These are phyloP conservation scores for Dolichoris vasculosae DNA, from an alignment of 1,140 invertebrate species.

Conservation along the genomic window DNA sequence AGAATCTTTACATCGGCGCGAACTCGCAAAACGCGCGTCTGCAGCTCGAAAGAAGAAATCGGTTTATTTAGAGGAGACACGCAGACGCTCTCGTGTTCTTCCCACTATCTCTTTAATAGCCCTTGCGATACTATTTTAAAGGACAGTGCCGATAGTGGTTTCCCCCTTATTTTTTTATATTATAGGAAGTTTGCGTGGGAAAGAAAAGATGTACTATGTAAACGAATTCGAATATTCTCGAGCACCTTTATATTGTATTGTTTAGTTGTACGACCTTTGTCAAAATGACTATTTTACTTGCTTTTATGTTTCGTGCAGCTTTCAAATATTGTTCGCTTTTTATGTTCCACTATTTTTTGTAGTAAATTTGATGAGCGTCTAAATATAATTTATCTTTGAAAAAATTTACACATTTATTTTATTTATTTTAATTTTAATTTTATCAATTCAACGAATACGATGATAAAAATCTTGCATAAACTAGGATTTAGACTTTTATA, in stretches of 20 bases:
- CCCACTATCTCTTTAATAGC: not conserved
- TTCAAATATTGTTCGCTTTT: not conserved
- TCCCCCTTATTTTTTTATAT: not conserved
- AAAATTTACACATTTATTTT: too few species aligned
- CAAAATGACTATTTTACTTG: not conserved
- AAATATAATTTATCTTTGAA: too few species aligned
- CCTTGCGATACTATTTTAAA: not conserved
- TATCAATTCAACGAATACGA: too few species aligned
- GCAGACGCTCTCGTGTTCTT: not conserved
- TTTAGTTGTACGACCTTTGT: not conserved
- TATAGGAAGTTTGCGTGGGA: not conserved
- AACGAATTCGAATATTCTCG: not conserved
- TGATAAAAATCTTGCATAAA: too few species aligned
- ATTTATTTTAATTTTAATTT: too few species aligned
- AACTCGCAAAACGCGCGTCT: conserved; percentile 18
- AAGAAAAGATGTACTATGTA: not conserved
- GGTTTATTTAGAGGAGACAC: conserved; percentile 26
- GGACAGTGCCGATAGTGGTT: not conserved
- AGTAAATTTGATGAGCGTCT: not conserved
- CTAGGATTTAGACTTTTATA: not conserved
- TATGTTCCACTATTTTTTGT: not conserved
- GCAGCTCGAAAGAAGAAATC: not conserved
- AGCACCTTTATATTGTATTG: not conserved
- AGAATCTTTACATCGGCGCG: conserved; percentile 12
- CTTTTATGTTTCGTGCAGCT: not conserved